phyloP scores from a whole-genome alignment of 1,140 invertebrate genomes.

The Pemphigus obesinymphae region DNA sequence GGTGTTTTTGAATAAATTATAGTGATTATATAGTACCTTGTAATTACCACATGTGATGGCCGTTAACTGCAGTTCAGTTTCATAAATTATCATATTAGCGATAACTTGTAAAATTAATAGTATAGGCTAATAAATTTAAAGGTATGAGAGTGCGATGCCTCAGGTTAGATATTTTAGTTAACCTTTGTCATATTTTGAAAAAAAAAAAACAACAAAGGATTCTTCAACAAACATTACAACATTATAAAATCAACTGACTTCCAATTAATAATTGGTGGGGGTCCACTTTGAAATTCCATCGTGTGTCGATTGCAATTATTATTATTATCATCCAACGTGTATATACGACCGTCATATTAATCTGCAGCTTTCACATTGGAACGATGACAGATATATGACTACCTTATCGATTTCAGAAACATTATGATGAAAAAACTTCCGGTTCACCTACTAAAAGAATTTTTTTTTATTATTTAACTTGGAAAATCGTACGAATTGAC shows the following conservation, averaged over 20 bases:
- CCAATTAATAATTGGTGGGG: not conserved
- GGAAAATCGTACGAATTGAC: not conserved
- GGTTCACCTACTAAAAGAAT: not conserved
- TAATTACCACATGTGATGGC: not conserved
- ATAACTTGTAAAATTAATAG: not conserved
- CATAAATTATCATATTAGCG: not conserved
- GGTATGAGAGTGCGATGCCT: not conserved
- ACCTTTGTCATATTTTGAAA: not conserved
- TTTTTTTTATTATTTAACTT: not conserved
- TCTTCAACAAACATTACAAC: not conserved
- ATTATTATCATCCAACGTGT: not conserved
- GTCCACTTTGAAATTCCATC: not conserved
- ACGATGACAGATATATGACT: constrained; percentile 13
- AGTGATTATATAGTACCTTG: too few species aligned
- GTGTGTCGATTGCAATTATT: constrained; percentile 7
- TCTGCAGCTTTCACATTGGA: constrained; percentile 28
- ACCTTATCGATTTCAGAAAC: not conserved
- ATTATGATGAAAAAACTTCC: not conserved
- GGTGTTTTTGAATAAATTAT: not conserved
- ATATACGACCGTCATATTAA: not conserved
- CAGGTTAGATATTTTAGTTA: not conserved
- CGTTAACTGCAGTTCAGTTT: not conserved
- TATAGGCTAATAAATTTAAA: not conserved
- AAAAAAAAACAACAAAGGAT: constrained; percentile 8
- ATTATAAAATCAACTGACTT: not conserved